Evolutionary conservation across 1,140 invertebrate species (phyloP).

Genomic region (Drosophila fuyamai): DNA sequence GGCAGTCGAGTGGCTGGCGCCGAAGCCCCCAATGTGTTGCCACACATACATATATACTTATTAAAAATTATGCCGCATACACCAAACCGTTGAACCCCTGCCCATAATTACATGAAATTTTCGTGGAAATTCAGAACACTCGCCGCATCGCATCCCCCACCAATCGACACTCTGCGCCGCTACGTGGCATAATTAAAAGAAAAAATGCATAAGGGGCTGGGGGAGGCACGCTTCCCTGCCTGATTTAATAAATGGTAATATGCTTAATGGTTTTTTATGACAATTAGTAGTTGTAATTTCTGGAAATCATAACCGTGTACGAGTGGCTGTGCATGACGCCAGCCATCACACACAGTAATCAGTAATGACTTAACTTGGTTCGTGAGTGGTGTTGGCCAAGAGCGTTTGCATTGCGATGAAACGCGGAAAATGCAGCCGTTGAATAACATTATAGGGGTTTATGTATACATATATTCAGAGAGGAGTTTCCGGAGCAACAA

Average conservation of each 20-base stretch:
- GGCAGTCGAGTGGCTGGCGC: conserved; percentile 61
- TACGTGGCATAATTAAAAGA: conserved; percentile 78
- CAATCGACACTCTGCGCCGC: conserved; percentile 42
- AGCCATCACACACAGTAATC: conserved; percentile 54
- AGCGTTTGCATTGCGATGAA: conserved; percentile 18
- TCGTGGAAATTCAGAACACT: conserved; percentile 74
- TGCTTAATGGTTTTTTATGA: conserved; percentile 72
- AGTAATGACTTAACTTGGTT: conserved; percentile 68
- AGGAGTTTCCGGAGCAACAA: conserved; percentile 21
- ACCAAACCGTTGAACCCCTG: conserved; percentile 16
- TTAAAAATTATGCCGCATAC: conserved; percentile 59
- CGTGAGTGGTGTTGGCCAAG: conserved; percentile 20
- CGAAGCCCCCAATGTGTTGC: conserved; percentile 3
- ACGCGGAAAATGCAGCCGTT: conserved; percentile 2
- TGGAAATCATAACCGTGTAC: conserved; percentile 74
- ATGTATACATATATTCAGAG: background rate
- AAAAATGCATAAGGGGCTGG: conserved; percentile 48
- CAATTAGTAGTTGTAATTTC: conserved; percentile 79
- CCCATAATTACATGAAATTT: conserved; percentile 73
- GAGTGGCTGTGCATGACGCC: conserved; percentile 38
- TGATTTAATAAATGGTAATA: conserved; percentile 77
- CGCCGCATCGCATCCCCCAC: conserved; percentile 5
- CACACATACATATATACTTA: conserved; percentile 26
- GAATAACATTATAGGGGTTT: conserved; percentile 18
- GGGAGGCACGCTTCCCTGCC: conserved; percentile 67